A percentile compares a stretch with the other conserved stretches of the same genome.
Conservation (phyloP, 2,797 vertebrate genomes). For the Staurois parvus region DNA sequence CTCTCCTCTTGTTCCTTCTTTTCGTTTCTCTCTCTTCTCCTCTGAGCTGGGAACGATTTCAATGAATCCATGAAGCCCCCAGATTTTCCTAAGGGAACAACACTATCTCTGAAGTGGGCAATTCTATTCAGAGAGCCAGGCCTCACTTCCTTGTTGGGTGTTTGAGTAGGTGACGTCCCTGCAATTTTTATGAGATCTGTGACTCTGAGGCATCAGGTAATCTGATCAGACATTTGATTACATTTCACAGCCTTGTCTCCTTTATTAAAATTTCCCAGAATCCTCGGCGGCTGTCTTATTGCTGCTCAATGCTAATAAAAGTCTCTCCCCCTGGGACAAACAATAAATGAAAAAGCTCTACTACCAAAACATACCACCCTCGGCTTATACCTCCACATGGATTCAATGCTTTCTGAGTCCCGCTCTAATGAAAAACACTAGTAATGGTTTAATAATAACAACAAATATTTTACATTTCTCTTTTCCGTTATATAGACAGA, state of each 20-base stretch:
- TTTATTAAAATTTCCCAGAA: conserved; percentile 98
- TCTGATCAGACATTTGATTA: conserved; percentile 98
- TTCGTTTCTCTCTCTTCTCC: not conserved
- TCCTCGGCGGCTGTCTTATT: conserved; percentile 74
- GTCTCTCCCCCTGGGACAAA: conserved; percentile 41
- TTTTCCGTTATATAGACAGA: not conserved
- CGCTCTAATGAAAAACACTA: not conserved
- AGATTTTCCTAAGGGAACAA: conserved; percentile 9
- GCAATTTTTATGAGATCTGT: conserved; percentile 60
- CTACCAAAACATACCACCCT: conserved; percentile 20
- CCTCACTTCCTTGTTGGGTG: conserved; percentile 30
- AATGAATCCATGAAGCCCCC: not conserved
- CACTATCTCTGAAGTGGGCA: conserved; percentile 25
- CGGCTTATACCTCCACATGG: not conserved
- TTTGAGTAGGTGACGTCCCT: conserved; percentile 50
- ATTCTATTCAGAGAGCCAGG: not conserved
- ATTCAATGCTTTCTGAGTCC: not conserved
- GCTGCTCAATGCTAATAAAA: conserved; percentile 61
- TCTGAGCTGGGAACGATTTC: not conserved
- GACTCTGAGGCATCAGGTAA: conserved; percentile 74
- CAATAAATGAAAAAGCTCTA: conserved; percentile 26
- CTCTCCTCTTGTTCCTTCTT: not conserved
- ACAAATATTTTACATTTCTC: not conserved
- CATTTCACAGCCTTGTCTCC: conserved; percentile 93
- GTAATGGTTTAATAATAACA: not conserved